Evolutionary conservation across 2,888 invertebrate species (phyloP), one percentile per base, ranked within the genome.

Genomic region (Leptarthrus brevirostris): DNA sequence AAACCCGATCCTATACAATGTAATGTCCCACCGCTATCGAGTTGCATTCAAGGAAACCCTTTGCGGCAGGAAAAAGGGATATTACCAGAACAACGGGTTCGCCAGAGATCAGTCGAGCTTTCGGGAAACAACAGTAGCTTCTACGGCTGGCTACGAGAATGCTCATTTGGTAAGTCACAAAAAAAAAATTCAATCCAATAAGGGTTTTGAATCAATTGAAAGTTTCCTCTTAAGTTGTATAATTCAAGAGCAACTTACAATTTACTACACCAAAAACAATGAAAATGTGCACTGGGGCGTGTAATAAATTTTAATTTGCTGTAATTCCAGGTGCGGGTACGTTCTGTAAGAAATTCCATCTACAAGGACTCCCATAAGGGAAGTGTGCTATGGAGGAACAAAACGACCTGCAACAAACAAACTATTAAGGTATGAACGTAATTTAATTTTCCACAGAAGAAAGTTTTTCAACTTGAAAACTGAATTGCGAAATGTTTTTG

Each of bases 1-100:
- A 78, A 95, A 95, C 86, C 95, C 95, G 0, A 92, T 95, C 77
- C 86, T 95, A 0, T 95, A 95, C 83, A 95, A 94, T 82, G 89
- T 94, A 1, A 94, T 95, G 94, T 90, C 88, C 74, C 84, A 81
- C 80, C 91, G 92, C 79, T 95, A 94, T 86, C 87, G 94, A 16
- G 87, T 89, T 16, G 94, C 94, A 0, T 94, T 94, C 82, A 89
- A 89, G 75, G 91, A 92, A 81, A 92, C 92, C 0, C 86, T 93
- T 71, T 91, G 91, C 82, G 90, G 92, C 78, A 86, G 87, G 8
- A 86, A 49, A 83, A 84, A 84, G 1, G 81, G 81, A 0, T 84
- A 85, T 72, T 82, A 80, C 77, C 81, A 78, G 70, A 84, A 82
- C 74, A 87, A 86, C 79, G 87, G 87, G 58, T 87, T 87, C 77